A percentile compares a stretch with the other conserved stretches of the same genome.
Conservation (phyloP, 2,797 vertebrate genomes). For the Alcedo quadribrachys region DNA sequence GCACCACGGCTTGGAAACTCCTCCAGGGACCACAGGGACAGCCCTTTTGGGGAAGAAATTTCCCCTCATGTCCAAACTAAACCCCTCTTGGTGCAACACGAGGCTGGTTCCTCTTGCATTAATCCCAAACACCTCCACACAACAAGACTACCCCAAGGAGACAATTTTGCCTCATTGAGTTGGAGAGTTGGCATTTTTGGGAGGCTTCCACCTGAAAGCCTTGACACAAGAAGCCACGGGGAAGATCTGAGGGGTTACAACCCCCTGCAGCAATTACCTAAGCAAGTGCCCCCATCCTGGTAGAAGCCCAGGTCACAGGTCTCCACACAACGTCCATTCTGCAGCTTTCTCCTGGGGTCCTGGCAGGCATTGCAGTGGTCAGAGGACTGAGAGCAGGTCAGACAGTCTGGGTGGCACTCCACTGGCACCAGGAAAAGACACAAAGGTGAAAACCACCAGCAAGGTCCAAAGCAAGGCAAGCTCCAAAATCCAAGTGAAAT, state of each 20-base stretch:
- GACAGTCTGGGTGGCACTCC: constrained; percentile 87
- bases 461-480: accelerated
- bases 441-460: neutral
- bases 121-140: neutral
- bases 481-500: neutral
- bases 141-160: neutral
- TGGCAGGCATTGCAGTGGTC: constrained; percentile 87
- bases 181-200: neutral
- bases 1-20: neutral
- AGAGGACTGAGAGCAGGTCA: constrained; percentile 82
- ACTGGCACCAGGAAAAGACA: constrained; percentile 71
- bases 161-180: neutral
- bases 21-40: neutral
- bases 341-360: constrained; percentile 79
- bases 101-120: neutral
- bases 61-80: neutral
- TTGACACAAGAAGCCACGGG: neutral
- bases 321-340: constrained; percentile 83
- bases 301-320: constrained; percentile 86
- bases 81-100: neutral
- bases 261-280: constrained; percentile 78
- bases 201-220: neutral
- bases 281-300: constrained; percentile 77
- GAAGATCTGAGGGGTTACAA: neutral
- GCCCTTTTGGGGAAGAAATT: neutral